These are phyloP conservation scores for Stratiomys singularior DNA, from an alignment of 2,888 invertebrate species.

Conservation along the genomic window DNA sequence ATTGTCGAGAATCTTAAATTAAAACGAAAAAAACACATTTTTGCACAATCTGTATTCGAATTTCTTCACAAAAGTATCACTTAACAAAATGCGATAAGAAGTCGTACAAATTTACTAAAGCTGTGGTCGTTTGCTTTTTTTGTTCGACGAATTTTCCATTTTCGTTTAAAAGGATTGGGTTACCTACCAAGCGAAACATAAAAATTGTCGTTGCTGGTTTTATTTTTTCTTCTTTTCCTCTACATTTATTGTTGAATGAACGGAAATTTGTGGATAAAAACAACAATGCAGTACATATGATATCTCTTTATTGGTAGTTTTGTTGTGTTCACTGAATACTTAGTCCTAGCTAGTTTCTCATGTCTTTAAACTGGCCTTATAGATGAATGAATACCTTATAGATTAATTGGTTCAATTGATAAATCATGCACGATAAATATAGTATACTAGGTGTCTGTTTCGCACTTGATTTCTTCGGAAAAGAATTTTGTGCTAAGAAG, in stretches of 20 bases:
- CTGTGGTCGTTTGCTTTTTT: slow-evolving; percentile 31
- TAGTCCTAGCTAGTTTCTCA: too few species aligned
- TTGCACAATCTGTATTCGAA: background rate
- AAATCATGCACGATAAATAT: too few species aligned
- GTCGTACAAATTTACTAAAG: slow-evolving; percentile 41
- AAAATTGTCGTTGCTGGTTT: background rate
- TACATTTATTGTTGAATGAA: slow-evolving; percentile 24
- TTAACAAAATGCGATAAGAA: slow-evolving; percentile 37
- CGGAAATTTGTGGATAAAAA: slow-evolving; percentile 19
- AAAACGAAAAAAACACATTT: background rate
- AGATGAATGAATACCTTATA: too few species aligned
- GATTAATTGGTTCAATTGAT: too few species aligned
- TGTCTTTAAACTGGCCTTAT: too few species aligned
- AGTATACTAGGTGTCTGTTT: too few species aligned
- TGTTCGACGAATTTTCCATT: slow-evolving; percentile 20
- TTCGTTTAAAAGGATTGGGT: slow-evolving; percentile 32
- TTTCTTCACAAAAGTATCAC: slow-evolving; percentile 33
- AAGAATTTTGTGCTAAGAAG: too few species aligned
- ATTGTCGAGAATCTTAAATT: too few species aligned
- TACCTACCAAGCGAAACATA: background rate
- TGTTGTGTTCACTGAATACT: too few species aligned
- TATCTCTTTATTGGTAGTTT: background rate
- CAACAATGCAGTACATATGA: background rate
- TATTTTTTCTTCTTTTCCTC: background rate
- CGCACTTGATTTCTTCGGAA: too few species aligned